These are phyloP conservation scores for Ibidorhyncha struthersii DNA, from an alignment of 2,113 vertebrate genomes.

Conservation along the genomic window DNA sequence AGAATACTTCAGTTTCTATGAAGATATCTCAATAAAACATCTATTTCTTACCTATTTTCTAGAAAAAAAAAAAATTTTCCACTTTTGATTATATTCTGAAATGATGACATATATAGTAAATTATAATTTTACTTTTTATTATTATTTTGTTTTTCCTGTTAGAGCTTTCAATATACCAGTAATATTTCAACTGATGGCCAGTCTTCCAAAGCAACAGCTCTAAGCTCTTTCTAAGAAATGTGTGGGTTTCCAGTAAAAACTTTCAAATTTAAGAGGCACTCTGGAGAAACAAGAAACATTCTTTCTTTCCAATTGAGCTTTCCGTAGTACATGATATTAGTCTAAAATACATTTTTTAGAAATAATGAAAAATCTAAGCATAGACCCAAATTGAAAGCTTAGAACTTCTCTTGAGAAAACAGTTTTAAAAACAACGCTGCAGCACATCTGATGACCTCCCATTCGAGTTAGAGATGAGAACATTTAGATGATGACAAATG, in stretches of 20 bases:
- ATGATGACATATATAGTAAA: accelerated
- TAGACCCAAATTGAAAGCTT: not conserved
- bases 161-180: not conserved
- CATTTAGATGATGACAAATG: not conserved
- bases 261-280: not conserved
- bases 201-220: not conserved
- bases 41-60: not conserved
- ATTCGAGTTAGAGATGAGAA: not conserved
- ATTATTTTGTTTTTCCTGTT: not conserved
- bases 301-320: not conserved
- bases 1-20: not conserved
- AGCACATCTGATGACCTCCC: not conserved
- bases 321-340: not conserved
- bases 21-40: not conserved
- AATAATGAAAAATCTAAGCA: not conserved
- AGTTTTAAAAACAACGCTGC: not conserved
- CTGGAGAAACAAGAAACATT: not conserved
- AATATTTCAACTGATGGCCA: not conserved
- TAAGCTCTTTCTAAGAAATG: not conserved
- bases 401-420: not conserved
- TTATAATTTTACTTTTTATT: not conserved
- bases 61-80: not conserved
- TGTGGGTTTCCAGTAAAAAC: not conserved
- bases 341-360: not conserved
- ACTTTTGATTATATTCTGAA: not conserved